Base-by-base conservation (phyloP, 2,113 vertebrate genomes). In the Caloenas nicobarica region DNA sequence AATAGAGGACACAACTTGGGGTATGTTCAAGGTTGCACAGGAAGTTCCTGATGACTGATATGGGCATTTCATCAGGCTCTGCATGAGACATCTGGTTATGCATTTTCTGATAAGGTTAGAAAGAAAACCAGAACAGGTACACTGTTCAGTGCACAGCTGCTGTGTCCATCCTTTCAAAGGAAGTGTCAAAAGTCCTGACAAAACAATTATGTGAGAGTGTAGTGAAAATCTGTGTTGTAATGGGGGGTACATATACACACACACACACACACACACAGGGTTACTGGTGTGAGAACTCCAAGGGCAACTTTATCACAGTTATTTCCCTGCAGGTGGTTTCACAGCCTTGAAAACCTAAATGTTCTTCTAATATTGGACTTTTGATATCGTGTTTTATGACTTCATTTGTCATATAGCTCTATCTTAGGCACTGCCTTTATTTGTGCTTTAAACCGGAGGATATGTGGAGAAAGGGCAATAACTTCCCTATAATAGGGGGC, bases 381-480 rank as follows among this genome's bases (percentile, higher is more conserved):
- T 11, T 54, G 28, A 18, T 92, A n/a, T 38, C 19, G 34, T 72
- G 58, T 80, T 97, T 87, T 96, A 93, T 94, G 88, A 86, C 94
- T 95, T 94, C 95, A 89, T 97, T 95, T 96, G 87, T 97, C 97
- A 90, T 66, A 26, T 8, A 78, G 44, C 85, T 95, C 88, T 91
- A 66, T 94, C 66, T 84, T 50, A 86, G 80, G 70, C 91, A 78
- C 89, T 92, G 81, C n/a, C 68, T 78, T 88, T 95, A 81, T 92
- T 90, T 95, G 94, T 93, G 88, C 91, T 93, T 95, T 93, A 92
- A 97, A 91, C 73, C 13, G 6, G 86, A 87, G 40, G 36, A 66
- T 46, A 60, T 62, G 53, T 53, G 53, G 71, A 91, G 68, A 46
- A 77, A 89, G 78, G 78, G 70, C 70, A 77, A 94, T 72, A 79